Percentiles rank a stretch among this genome's conserved stretches.
Conservation (phyloP, 2,888 invertebrate genomes). For the Lasioglossum zephyrum region DNA sequence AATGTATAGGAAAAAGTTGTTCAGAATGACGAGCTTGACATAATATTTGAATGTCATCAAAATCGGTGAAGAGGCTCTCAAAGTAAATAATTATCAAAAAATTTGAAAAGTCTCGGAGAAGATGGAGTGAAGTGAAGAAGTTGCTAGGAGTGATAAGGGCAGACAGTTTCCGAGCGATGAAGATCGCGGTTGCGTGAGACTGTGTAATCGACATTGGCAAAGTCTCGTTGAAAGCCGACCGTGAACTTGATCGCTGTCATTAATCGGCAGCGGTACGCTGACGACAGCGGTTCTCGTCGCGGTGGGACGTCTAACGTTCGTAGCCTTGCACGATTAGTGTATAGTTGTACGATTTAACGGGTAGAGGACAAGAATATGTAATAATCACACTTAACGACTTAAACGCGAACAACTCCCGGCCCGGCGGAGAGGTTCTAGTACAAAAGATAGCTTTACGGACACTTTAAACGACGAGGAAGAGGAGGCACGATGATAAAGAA, state of each 20-base stretch:
- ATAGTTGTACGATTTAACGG: slow-evolving; percentile 31
- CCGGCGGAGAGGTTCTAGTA: slow-evolving; percentile 64
- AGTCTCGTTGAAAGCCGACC: not conserved
- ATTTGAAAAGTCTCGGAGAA: too few species aligned
- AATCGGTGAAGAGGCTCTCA: too few species aligned
- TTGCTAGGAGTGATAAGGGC: too few species aligned
- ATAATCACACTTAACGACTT: slow-evolving; percentile 6
- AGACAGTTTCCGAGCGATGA: too few species aligned
- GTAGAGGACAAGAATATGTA: not conserved
- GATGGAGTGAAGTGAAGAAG: too few species aligned
- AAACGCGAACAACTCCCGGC: slow-evolving; percentile 20
- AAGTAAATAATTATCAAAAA: too few species aligned
- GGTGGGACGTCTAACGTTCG: not conserved
- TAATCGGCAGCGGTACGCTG: not conserved
- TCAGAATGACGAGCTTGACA: too few species aligned
- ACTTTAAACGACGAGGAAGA: slow-evolving; percentile 20
- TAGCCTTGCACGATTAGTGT: slow-evolving; percentile 5
- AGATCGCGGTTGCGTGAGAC: too few species aligned
- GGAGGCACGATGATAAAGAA: not conserved
- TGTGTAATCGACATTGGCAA: not conserved
- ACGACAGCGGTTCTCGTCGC: not conserved
- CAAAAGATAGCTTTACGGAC: slow-evolving; percentile 71
- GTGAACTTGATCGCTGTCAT: not conserved
- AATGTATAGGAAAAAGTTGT: too few species aligned
- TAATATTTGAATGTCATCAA: too few species aligned